Base-by-base conservation (phyloP, 2,888 invertebrate species). In the Listrodromus nycthemerus region DNA sequence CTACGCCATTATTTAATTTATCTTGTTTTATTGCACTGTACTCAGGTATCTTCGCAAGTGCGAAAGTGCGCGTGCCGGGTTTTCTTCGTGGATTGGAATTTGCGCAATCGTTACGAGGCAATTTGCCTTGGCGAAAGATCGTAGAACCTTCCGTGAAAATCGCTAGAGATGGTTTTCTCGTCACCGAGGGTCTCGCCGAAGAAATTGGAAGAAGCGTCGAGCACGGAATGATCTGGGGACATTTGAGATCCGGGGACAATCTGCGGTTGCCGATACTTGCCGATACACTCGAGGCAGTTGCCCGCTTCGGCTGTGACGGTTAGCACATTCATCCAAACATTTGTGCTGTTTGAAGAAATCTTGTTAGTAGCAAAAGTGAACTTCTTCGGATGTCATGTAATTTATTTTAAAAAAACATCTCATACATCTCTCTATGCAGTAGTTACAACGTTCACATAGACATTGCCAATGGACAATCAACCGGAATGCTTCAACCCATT, bases 71-170 rank as follows among this genome's bases (percentile, higher is more conserved):
- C 77, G 93, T 96, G 30, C 96, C 96, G 55, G 95, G 95, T 69
- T 92, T 96, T 86, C 92, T 96, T 21, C 92, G 94, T 83, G 96
- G 96, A 16, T 93, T 96, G 84, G 94, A 95, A 84, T 92, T 94
- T 86, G 94, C 95, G 4, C 96, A 96, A 90, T 90, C 93, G 83
- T 91, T 93, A 67, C 95, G 94, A 91, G 96, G 96, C 0, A 93
- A 92, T 77, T 90, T 96, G 73, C 90, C 95, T 1, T 96, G 96
- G 96, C 90, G 92, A 69, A 93, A 94, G n/a, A 88, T 96, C 16
- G 92, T 96, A 55, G 89, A 94, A 88, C 96, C 96, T 19, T 93
- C 95, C 1, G 94, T 94, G n/a, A 88, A 93, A 58, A 90, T 96
- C 88, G 95, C 96, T 21, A 94, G 94, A 82, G 90, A 92, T 86